Evolutionary conservation across 2,797 vertebrate genomes (phyloP).

Genomic region (Okamejei kenojei): DNA sequence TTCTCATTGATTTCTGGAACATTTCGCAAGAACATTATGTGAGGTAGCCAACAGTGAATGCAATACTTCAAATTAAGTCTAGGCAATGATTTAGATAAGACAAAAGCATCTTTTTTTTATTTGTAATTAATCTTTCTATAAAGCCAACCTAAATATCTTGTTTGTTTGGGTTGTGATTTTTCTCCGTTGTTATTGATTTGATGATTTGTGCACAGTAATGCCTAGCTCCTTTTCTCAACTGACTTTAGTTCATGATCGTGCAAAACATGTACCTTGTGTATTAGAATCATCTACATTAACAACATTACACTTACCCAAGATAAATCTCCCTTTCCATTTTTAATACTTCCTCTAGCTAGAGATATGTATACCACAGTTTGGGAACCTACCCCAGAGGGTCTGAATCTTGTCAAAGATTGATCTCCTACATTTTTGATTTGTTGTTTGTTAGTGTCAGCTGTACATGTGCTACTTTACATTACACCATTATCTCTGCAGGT

Average conservation of each 20-base stretch:
- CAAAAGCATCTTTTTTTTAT: not conserved
- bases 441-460: not conserved
- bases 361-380: not conserved
- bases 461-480: not conserved
- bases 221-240: not conserved
- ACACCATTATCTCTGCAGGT: not conserved
- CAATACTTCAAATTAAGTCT: not conserved
- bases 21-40: not conserved
- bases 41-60: not conserved
- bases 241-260: not conserved
- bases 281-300: not conserved
- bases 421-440: not conserved
- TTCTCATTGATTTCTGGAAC: not conserved
- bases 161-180: not conserved
- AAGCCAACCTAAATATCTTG: not conserved
- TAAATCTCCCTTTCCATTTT: not conserved
- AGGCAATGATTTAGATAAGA: not conserved
- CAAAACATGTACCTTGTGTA: not conserved
- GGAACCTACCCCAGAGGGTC: not conserved
- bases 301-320: not conserved
- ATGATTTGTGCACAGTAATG: not conserved
- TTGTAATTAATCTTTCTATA: not conserved
- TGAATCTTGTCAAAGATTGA: not conserved
- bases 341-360: not conserved
- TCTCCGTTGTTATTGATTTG: not conserved